These are phyloP conservation scores for Lycia hirtaria DNA, from an alignment of 2,888 invertebrate species.

Conservation along the genomic window DNA sequence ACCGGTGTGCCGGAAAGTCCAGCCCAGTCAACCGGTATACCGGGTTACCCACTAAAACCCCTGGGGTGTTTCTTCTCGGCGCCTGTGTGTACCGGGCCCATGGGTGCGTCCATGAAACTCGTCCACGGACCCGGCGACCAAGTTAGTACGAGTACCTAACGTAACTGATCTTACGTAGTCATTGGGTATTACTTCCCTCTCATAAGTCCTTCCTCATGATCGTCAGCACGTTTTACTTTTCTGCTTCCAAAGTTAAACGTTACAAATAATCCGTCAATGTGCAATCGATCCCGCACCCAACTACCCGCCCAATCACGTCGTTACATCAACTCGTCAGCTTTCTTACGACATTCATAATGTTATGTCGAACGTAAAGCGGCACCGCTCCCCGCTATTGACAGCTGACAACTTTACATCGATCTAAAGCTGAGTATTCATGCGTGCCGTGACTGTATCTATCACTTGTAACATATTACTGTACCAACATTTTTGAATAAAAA, in stretches of 20 bases:
- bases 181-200: background rate
- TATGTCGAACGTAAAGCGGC: slow-evolving; percentile 26
- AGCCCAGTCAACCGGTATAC: no score
- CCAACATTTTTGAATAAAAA: no score
- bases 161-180: background rate
- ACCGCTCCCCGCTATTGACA: slow-evolving; percentile 5
- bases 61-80: no score
- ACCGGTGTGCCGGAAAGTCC: no score
- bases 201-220: background rate
- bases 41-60: no score
- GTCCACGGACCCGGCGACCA: no score
- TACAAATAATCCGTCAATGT: slow-evolving; percentile 11
- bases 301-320: slow-evolving; percentile 21
- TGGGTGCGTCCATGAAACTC: no score
- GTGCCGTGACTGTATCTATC: background rate
- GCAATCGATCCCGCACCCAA: slow-evolving; percentile 23
- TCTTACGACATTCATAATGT: slow-evolving; percentile 32
- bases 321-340: slow-evolving; percentile 31
- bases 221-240: background rate
- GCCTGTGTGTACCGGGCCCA: no score
- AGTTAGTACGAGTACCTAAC: background rate
- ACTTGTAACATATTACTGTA: background rate
- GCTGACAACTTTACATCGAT: background rate
- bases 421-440: background rate
- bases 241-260: background rate